Percentiles rank a stretch among this genome's conserved stretches.
These are phyloP conservation scores for Apeira syringaria DNA, from an alignment of 2,888 invertebrate species.

Conservation along the genomic window DNA sequence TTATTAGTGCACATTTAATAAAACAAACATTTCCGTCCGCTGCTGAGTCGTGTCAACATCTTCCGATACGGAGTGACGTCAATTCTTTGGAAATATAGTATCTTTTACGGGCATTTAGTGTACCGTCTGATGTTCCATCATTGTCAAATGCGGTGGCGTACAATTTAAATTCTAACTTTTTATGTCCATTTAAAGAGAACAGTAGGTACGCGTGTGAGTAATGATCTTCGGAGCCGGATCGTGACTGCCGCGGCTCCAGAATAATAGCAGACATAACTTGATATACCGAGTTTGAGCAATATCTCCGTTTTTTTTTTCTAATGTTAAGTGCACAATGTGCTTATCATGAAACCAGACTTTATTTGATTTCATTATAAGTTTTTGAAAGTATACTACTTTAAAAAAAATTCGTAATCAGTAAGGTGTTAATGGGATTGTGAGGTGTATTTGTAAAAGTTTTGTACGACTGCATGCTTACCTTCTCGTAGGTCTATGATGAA, in stretches of 20 bases:
- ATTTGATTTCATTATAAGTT: too few species aligned
- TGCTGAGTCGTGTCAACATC: conserved; percentile 16
- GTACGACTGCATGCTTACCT: conserved; percentile 47
- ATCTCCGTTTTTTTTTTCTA: conserved; percentile 24
- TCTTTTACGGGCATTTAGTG: conserved; percentile 8
- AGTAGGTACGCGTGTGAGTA: conserved; percentile 52
- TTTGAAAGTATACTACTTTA: too few species aligned
- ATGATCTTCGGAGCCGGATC: conserved; percentile 49
- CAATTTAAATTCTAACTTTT: conserved; percentile 31
- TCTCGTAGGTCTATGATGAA: conserved; percentile 37
- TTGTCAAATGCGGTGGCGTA: conserved; percentile 19
- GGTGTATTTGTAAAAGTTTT: conserved; percentile 55
- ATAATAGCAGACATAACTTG: conserved; percentile 47
- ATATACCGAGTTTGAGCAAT: conserved; percentile 40
- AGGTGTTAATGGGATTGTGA: conserved; percentile 15
- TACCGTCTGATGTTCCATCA: conserved; percentile 12
- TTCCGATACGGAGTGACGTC: conserved; percentile 14
- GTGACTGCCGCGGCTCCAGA: conserved; percentile 53
- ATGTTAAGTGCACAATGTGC: neutral
- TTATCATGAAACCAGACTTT: conserved; percentile 8
- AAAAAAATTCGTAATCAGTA: too few species aligned
- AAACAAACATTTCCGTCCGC: conserved; percentile 24
- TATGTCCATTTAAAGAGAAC: conserved; percentile 30
- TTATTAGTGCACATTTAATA: conserved; percentile 8
- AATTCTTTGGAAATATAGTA: conserved; percentile 15